Evolutionary conservation across 2,797 vertebrate species (phyloP).

Genomic region (Spondyliosoma cantharus): DNA sequence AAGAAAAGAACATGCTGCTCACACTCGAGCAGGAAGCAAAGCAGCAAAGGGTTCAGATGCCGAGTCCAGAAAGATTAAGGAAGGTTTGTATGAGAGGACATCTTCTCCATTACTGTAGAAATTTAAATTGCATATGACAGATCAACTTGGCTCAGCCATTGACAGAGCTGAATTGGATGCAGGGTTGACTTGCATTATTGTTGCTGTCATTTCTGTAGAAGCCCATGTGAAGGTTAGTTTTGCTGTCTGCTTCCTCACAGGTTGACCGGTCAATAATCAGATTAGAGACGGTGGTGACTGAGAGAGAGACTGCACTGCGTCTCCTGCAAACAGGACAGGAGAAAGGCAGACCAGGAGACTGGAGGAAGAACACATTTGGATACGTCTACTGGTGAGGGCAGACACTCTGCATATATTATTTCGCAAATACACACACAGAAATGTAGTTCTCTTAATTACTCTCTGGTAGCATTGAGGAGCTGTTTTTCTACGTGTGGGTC

Average conservation of each 20-base stretch:
- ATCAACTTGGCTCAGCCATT: background rate
- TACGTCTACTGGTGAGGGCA: conserved; percentile 87
- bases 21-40: conserved; percentile 93
- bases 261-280: conserved; percentile 90
- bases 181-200: background rate
- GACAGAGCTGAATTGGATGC: background rate
- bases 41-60: conserved; percentile 89
- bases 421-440: background rate
- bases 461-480: background rate
- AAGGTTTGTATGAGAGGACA: conserved; percentile 85
- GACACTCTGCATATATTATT: background rate
- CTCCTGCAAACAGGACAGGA: conserved; percentile 95
- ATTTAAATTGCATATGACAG: background rate
- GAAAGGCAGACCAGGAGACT: conserved; percentile 90
- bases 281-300: conserved; percentile 89
- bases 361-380: conserved; percentile 92
- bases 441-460: background rate
- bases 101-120: background rate
- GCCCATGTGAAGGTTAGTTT: background rate
- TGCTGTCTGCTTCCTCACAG: conserved; percentile 73
- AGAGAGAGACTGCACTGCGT: conserved; percentile 91
- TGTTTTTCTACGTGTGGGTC: background rate
- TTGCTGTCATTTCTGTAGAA: background rate
- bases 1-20: conserved; percentile 96
- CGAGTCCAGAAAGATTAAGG: conserved; percentile 92